phyloP scores from a whole-genome alignment of 2,113 vertebrate genomes.

The Chionis minor region DNA sequence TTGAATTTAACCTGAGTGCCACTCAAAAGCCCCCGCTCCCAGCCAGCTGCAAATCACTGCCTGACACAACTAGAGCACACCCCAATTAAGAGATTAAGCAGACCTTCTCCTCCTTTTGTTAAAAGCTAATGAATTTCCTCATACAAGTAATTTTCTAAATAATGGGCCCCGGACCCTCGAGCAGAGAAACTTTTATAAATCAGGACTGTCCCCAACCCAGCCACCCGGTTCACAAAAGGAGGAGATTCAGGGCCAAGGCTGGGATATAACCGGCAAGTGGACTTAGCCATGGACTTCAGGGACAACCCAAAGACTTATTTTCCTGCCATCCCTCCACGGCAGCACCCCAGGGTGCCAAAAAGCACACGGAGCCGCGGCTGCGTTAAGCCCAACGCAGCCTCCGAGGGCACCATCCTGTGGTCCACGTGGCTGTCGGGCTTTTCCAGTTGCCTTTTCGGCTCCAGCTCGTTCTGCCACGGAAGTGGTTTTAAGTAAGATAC shows the following conservation, averaged over 20 bases:
- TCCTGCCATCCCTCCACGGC: rapidly evolving
- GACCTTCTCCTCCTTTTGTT: background rate
- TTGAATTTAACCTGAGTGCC: background rate
- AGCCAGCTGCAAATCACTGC: background rate
- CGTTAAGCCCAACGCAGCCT: background rate
- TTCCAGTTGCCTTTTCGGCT: background rate
- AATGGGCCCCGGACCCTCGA: background rate
- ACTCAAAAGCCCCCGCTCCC: background rate
- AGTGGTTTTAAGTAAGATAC: background rate
- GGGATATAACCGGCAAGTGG: rapidly evolving
- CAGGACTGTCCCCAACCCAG: background rate
- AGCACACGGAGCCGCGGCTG: rapidly evolving
- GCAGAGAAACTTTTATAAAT: background rate
- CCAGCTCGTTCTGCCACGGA: rapidly evolving
- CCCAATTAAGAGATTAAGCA: background rate
- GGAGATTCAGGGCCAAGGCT: background rate
- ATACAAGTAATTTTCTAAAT: background rate
- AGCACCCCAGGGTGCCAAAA: background rate
- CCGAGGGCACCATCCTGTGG: rapidly evolving
- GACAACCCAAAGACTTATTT: rapidly evolving
- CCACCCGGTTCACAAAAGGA: background rate
- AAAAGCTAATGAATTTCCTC: background rate
- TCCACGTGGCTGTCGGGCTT: rapidly evolving
- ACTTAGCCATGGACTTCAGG: rapidly evolving
- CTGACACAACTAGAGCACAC: background rate